phyloP scores from a whole-genome alignment of 1,140 invertebrate genomes.

The Neodiprion virginianus region DNA sequence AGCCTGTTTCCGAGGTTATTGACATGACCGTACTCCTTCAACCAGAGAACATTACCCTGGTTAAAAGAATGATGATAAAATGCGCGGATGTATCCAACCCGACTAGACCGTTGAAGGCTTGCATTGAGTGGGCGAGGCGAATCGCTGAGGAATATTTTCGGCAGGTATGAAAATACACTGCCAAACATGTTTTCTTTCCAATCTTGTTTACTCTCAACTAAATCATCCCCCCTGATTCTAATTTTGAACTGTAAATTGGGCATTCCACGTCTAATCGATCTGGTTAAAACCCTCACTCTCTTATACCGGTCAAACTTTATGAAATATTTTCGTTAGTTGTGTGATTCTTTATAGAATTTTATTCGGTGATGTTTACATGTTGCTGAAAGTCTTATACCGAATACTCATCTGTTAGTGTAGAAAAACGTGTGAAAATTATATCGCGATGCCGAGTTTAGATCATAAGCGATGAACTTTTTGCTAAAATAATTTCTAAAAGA shows the following conservation, averaged over 20 bases:
- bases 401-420: too few species aligned
- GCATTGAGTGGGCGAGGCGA: constrained; percentile 90
- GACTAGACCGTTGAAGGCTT: constrained; percentile 80
- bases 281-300: too few species aligned
- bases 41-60: constrained; percentile 82
- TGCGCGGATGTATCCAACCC: constrained; percentile 97
- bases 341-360: too few species aligned
- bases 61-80: constrained; percentile 96
- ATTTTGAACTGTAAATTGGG: not conserved
- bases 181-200: constrained; percentile 12
- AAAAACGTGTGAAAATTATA: too few species aligned
- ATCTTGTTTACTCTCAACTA: not conserved
- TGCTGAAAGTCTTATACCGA: too few species aligned
- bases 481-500: too few species aligned
- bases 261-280: too few species aligned
- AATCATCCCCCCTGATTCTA: constrained; percentile 16
- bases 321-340: too few species aligned
- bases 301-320: too few species aligned
- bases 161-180: constrained; percentile 62
- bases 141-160: constrained; percentile 93
- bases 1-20: constrained; percentile 49
- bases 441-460: too few species aligned
- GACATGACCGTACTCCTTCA: constrained; percentile 64
- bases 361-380: too few species aligned
- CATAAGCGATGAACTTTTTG: too few species aligned